These are phyloP conservation scores for Epicampocera succincta DNA, from an alignment of 2,888 invertebrate genomes.

Conservation along the genomic window DNA sequence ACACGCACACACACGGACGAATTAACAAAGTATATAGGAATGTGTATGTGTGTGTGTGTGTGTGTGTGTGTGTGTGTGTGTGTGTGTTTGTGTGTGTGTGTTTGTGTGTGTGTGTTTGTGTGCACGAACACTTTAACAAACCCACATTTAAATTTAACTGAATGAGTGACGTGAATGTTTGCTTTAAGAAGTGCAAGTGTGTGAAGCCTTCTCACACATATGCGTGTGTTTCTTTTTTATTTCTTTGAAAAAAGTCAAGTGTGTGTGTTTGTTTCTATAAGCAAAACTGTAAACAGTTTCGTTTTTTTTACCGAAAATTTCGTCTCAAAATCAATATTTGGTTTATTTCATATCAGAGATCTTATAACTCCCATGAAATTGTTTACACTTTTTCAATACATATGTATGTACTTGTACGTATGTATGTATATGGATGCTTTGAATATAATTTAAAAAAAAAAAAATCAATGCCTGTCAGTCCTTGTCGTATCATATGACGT, in stretches of 20 bases:
- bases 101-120: background rate
- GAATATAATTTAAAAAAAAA: background rate
- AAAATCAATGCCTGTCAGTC: slow-evolving; percentile 35
- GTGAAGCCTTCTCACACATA: background rate
- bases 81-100: no score
- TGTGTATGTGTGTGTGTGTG: background rate
- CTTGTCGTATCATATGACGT: slow-evolving; percentile 42
- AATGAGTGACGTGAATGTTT: slow-evolving; percentile 56
- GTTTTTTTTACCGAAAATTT: slow-evolving; percentile 10
- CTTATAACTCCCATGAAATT: background rate
- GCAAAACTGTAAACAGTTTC: slow-evolving; percentile 17
- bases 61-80: no score
- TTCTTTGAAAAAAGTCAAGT: slow-evolving; percentile 14
- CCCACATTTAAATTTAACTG: slow-evolving; percentile 30
- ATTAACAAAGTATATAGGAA: background rate
- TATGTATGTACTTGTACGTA: background rate
- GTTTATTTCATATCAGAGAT: background rate
- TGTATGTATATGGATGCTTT: background rate
- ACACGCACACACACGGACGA: slow-evolving; percentile 27
- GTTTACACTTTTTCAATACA: no score
- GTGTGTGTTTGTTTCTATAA: background rate
- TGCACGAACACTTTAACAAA: slow-evolving; percentile 4
- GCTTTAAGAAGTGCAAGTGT: slow-evolving; percentile 2
- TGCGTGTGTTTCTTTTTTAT: slow-evolving; percentile 6
- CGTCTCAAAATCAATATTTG: slow-evolving; percentile 51